Base-by-base conservation (phyloP, 2,797 vertebrate genomes). In the Oophaga sylvatica region DNA sequence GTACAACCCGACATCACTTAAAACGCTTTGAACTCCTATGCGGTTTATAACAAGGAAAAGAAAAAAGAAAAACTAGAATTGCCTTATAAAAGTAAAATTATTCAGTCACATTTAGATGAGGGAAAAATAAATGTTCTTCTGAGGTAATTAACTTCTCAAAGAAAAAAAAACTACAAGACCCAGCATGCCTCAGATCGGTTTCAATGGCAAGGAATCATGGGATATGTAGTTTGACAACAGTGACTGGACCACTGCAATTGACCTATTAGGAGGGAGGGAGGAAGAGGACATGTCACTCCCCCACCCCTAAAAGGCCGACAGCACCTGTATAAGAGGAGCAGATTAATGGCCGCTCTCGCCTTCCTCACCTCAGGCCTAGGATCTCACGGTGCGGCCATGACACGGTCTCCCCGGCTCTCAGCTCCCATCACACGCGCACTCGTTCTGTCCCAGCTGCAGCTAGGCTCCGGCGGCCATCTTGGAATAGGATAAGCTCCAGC, bases 381-480 rank as follows among this genome's bases (percentile, higher is more conserved):
- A 1, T 45, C 70, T 78, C 60, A 60, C 60, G 68, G 29, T 70
- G 5, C 17, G 1, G 22, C 45, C 79, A 81, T 88, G 11, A 5
- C 65, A 31, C n/a, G 65, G 9, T 35, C n/a, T 11, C 65, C 35
- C 65, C 53, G 35, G 80, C 10, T 62, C 9, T 65, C 22, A 1
- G 53, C 53, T 83, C 45, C 59, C 53, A 13, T 31, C 20, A 87
- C 73, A 41, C 73, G 53, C 35, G 53, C 35, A 41, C 73, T 29
- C 19, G 71, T 78, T 15, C 8, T 26, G 53, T 45, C 35, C 26
- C 15, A 12, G 80, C 89, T 48, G 67, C 67, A 78, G 73, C 84
- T 77, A 57, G 2, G 86, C 81, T 86, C 84, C 45, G 63, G 84
- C 79, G 5, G 85, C 76, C 81, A 70, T 81, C 88, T 85, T 91